Evolutionary conservation across 2,888 invertebrate genomes (phyloP).

Genomic region (Melanchra persicariae): DNA sequence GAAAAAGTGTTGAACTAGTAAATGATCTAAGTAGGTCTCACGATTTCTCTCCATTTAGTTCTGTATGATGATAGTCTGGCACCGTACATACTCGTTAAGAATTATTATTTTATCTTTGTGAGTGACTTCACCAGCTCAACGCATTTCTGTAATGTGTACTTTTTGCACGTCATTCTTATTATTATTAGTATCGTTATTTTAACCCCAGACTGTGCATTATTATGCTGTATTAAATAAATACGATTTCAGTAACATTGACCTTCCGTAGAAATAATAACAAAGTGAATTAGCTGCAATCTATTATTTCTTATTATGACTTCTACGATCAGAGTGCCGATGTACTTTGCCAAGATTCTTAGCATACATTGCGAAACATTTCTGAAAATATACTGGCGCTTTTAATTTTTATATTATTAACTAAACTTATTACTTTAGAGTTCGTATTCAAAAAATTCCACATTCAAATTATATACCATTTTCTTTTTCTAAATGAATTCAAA

Average conservation of each 20-base stretch:
- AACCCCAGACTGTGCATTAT: background rate
- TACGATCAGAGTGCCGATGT: background rate
- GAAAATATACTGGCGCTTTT: background rate
- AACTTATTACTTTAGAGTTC: background rate
- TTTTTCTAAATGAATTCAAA: background rate
- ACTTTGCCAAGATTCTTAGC: conserved; percentile 25
- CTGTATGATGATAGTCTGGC: no score
- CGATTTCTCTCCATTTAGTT: no score
- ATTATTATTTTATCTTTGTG: no score
- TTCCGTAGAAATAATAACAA: conserved; percentile 5
- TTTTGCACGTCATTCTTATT: no score
- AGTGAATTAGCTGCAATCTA: conserved; percentile 6
- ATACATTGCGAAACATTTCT: conserved; percentile 10
- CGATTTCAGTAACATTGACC: background rate
- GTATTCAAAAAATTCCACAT: background rate
- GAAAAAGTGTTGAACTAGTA: no score
- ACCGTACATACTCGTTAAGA: no score
- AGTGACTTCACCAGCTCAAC: no score
- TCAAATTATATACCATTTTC: no score
- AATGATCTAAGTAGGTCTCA: fast-evolving
- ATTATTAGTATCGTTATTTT: no score
- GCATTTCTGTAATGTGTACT: no score
- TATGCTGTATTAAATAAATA: background rate
- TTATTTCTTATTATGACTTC: conserved; percentile 22
- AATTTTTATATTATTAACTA: background rate